These are phyloP conservation scores for Ferdinandea cuprea DNA, from an alignment of 2,888 invertebrate genomes.

Conservation along the genomic window DNA sequence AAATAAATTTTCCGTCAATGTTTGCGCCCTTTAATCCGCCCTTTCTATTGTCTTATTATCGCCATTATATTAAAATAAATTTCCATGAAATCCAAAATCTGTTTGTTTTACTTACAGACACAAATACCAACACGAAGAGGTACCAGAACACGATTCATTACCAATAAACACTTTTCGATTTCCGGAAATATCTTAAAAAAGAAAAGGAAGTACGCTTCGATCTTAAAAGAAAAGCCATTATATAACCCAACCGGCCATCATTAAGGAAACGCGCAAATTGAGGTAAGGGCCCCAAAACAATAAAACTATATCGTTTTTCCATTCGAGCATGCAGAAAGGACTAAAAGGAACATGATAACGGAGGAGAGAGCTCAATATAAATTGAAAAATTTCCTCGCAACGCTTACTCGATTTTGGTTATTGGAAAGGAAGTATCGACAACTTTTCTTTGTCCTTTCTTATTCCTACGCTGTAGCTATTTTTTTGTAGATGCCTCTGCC, in stretches of 20 bases:
- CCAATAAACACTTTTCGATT: constrained; percentile 55
- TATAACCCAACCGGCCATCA: constrained; percentile 50
- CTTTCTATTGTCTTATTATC: no score
- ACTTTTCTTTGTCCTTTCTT: constrained; percentile 28
- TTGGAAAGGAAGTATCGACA: constrained; percentile 57
- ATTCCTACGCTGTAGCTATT: neutral
- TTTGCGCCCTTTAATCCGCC: no score
- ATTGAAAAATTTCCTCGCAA: constrained; percentile 37
- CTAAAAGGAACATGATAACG: constrained; percentile 10
- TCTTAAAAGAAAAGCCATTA: neutral
- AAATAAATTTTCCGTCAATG: no score
- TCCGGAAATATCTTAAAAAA: constrained; percentile 1
- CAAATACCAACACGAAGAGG: constrained; percentile 40
- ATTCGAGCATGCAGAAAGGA: constrained; percentile 59
- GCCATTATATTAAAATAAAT: no score
- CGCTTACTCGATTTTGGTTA: constrained; percentile 55
- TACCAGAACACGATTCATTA: constrained; percentile 61
- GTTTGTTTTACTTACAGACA: neutral
- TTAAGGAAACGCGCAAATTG: constrained; percentile 68
- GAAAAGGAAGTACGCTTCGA: constrained; percentile 15
- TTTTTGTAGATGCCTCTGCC: constrained; percentile 4
- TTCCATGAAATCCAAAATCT: neutral
- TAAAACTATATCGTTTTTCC: constrained; percentile 66
- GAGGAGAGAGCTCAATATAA: constrained; percentile 13
- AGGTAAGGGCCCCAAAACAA: constrained; percentile 62